phyloP scores from a whole-genome alignment of 2,113 vertebrate genomes.

The Campylomormyrus numenius region DNA sequence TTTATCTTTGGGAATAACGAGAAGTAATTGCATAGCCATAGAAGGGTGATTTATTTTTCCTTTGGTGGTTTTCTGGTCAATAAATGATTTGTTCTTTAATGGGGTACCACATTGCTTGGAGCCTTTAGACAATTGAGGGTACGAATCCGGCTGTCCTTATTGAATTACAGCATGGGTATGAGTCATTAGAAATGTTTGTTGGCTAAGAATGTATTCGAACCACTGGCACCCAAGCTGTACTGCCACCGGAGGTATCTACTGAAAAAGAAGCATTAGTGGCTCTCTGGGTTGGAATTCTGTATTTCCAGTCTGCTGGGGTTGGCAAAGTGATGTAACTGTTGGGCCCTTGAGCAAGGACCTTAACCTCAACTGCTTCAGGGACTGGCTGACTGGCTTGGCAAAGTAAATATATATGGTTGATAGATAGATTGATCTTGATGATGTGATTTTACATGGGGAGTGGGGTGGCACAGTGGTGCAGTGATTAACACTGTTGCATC shows the following conservation, averaged over 20 bases:
- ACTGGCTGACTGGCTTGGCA: neutral
- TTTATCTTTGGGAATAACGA: neutral
- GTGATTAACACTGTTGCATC: too few species aligned
- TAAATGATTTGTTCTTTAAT: conserved; percentile 5
- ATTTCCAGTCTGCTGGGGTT: neutral
- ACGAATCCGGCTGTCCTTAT: neutral
- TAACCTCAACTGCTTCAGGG: neutral
- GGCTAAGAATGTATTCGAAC: neutral
- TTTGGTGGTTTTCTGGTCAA: neutral
- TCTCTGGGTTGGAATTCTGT: neutral
- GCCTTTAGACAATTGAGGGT: neutral
- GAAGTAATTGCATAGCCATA: neutral
- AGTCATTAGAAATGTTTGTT: neutral
- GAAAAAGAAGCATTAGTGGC: neutral
- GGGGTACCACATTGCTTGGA: neutral
- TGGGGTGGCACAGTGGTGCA: too few species aligned
- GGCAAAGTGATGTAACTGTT: neutral
- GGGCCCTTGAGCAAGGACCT: neutral
- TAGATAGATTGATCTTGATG: neutral
- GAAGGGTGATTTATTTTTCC: neutral
- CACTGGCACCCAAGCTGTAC: neutral
- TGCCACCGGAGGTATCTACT: neutral
- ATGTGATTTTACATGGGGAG: neutral
- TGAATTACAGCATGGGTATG: neutral
- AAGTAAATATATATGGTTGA: neutral